Evolutionary conservation across 2,888 invertebrate genomes (phyloP).

Genomic region (Mesopsocus fuscifrons): DNA sequence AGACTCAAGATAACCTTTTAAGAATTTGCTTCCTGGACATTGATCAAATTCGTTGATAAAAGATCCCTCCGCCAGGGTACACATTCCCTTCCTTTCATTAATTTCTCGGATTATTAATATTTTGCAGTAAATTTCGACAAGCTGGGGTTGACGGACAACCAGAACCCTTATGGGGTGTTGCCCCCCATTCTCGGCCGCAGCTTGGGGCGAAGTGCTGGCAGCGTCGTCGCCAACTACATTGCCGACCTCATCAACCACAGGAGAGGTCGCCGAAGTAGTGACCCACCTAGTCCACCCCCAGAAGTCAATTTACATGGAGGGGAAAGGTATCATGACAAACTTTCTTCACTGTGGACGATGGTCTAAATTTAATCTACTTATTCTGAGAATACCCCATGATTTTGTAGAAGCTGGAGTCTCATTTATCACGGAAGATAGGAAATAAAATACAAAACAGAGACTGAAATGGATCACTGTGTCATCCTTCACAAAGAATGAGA

Average conservation of each 20-base stretch:
- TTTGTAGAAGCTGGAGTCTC: too few species aligned
- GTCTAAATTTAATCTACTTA: too few species aligned
- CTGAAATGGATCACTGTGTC: too few species aligned
- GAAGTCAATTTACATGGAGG: slow-evolving; percentile 50
- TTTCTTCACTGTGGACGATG: neutral
- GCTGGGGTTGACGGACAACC: slow-evolving; percentile 70
- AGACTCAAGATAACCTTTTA: too few species aligned
- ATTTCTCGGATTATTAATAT: slow-evolving; percentile 1
- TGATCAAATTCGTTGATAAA: too few species aligned
- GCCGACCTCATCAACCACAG: slow-evolving; percentile 45
- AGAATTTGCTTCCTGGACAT: too few species aligned
- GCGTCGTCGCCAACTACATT: slow-evolving; percentile 51
- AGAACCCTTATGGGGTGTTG: slow-evolving; percentile 64
- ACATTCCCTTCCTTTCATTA: neutral
- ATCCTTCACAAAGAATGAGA: too few species aligned
- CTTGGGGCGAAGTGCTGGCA: slow-evolving; percentile 49
- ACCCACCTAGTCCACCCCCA: slow-evolving; percentile 24
- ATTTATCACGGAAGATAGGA: too few species aligned
- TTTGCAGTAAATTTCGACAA: slow-evolving; percentile 65
- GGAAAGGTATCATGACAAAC: slow-evolving; percentile 32
- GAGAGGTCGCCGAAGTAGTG: slow-evolving; percentile 29
- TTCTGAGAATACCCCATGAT: too few species aligned
- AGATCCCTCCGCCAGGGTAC: too few species aligned
- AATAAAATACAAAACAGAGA: too few species aligned
- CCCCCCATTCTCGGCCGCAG: slow-evolving; percentile 58